Percentiles rank a stretch among this genome's conserved stretches.
Conservation (phyloP, 2,888 invertebrate species). For the Dioctria linearis region DNA sequence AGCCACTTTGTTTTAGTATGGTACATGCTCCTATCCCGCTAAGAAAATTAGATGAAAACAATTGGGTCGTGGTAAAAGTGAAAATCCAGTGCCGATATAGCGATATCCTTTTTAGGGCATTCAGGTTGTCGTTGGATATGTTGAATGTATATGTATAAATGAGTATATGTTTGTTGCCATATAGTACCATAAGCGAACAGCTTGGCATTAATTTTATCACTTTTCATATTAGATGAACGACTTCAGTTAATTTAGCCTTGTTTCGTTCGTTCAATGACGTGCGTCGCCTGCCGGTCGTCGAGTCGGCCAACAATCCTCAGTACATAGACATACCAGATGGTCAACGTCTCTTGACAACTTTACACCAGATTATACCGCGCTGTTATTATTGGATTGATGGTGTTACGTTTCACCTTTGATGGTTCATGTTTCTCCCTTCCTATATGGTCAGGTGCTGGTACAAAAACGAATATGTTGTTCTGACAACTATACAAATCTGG, state of each 20-base stretch:
- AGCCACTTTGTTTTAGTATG: no score
- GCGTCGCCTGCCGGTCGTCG: no score
- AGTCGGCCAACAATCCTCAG: no score
- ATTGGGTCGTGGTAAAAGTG: slow-evolving; percentile 10
- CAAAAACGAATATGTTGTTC: background rate
- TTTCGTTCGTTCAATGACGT: no score
- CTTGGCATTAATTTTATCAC: no score
- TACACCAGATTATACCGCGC: background rate
- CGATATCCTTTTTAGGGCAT: background rate
- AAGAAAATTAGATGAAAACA: background rate
- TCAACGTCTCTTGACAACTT: background rate
- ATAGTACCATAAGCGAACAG: no score
- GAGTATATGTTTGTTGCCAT: no score
- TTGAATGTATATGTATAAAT: background rate
- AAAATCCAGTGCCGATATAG: background rate
- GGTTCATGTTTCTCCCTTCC: background rate
- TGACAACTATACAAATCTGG: background rate
- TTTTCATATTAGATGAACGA: no score
- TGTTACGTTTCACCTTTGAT: background rate
- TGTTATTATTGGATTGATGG: background rate
- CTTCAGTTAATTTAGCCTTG: no score
- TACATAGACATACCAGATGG: background rate
- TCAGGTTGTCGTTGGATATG: background rate
- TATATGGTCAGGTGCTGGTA: background rate
- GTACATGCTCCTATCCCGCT: no score